A percentile compares a stretch with the other conserved stretches of the same genome.
Conservation (phyloP, 2,113 vertebrate genomes). For the Columba livia region DNA sequence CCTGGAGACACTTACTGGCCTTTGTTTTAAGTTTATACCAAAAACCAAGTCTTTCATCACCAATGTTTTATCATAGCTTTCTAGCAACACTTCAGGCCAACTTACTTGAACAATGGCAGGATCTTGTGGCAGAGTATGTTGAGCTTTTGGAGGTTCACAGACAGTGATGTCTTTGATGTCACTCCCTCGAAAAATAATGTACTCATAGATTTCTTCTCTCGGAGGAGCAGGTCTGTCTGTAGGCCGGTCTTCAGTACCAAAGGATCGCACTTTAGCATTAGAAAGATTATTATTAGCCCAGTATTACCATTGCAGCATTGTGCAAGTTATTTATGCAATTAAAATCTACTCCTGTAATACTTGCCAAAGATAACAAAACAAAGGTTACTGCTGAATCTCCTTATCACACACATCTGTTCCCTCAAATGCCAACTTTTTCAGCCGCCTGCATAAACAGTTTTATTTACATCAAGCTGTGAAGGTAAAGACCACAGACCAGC, state of each 20-base stretch:
- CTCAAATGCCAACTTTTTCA: conserved; percentile 12
- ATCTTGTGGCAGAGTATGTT: conserved; percentile 88
- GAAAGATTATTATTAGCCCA: not conserved
- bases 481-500: conserved; percentile 1
- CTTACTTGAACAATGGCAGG: conserved; percentile 94
- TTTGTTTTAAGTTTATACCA: not conserved
- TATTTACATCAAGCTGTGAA: conserved; percentile 51
- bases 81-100: not conserved
- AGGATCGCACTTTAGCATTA: conserved; percentile 84
- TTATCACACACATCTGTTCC: not conserved
- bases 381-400: not conserved
- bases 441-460: conserved; percentile 34
- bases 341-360: not conserved
- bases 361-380: not conserved
- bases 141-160: conserved; percentile 90
- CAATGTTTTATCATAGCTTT: not conserved
- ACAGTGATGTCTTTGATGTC: conserved; percentile 96
- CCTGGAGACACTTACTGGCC: not conserved
- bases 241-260: conserved; percentile 93
- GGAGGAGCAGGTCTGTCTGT: conserved; percentile 90
- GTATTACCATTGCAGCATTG: not conserved
- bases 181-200: conserved; percentile 95
- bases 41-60: not conserved
- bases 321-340: not conserved
- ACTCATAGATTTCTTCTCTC: conserved; percentile 94